Evolutionary conservation across 2,113 vertebrate species (phyloP).

Genomic region (Thalassoma bifasciatum): DNA sequence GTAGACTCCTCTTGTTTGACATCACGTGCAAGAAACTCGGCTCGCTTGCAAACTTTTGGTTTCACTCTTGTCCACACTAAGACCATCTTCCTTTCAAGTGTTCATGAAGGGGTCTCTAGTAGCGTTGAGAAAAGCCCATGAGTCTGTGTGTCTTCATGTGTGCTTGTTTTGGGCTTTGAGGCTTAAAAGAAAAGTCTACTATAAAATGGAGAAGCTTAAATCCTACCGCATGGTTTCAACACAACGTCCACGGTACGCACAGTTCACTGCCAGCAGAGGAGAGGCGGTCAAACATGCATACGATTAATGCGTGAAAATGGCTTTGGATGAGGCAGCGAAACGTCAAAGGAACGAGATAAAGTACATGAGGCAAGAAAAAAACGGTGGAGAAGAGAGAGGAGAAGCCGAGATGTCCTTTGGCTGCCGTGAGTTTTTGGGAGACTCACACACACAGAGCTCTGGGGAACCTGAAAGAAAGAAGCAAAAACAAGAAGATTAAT

Average conservation of each 20-base stretch:
- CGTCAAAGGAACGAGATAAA: neutral
- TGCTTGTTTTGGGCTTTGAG: constrained; percentile 13
- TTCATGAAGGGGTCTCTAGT: constrained; percentile 34
- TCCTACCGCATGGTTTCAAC: constrained; percentile 3
- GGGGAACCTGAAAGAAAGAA: constrained; percentile 69
- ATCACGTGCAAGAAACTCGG: constrained; percentile 25
- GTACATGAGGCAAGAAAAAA: constrained; percentile 3
- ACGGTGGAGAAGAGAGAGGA: constrained; percentile 19
- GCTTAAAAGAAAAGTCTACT: constrained; percentile 4
- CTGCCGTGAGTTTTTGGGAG: constrained; percentile 33
- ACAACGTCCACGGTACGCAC: constrained; percentile 38
- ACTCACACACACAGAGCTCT: constrained; percentile 81
- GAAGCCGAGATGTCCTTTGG: constrained; percentile 37
- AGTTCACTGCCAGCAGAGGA: constrained; percentile 42
- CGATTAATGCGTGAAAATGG: constrained; percentile 38
- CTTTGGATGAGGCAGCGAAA: constrained; percentile 47
- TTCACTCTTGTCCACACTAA: constrained; percentile 14
- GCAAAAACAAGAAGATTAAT: neutral
- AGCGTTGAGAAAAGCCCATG: constrained; percentile 6
- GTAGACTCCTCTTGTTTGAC: constrained; percentile 30
- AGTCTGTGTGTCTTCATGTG: neutral
- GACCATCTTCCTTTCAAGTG: constrained; percentile 3
- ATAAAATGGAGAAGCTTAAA: constrained; percentile 1
- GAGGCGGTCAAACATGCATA: constrained; percentile 58
- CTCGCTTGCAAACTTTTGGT: constrained; percentile 2